A percentile compares a stretch with the other conserved stretches of the same genome.
Conservation (phyloP, 2,113 vertebrate genomes). For the Pseudopipra pipra region DNA sequence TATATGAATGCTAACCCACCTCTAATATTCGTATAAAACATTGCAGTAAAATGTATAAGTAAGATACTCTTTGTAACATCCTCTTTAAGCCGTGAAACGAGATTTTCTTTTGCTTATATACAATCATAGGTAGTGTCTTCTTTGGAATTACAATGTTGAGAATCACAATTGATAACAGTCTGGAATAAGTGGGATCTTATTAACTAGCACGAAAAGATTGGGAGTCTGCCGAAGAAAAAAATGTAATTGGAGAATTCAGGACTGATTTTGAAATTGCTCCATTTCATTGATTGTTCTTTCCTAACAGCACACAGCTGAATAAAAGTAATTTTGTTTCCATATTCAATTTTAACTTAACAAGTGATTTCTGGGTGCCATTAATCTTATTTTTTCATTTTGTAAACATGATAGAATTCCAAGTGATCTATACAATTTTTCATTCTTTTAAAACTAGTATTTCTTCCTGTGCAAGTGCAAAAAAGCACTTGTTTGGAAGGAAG, state of each 20-base stretch:
- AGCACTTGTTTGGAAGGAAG: background rate
- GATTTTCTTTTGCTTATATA: background rate
- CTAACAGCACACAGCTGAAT: background rate
- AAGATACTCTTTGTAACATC: background rate
- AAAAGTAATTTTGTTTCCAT: conserved; percentile 20
- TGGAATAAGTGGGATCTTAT: background rate
- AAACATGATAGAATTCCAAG: background rate
- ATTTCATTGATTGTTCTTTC: conserved; percentile 39
- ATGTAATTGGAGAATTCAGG: conserved; percentile 13
- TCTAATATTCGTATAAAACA: background rate
- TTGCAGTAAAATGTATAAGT: background rate
- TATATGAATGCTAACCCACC: background rate
- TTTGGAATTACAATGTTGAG: background rate
- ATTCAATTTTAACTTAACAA: conserved; percentile 22
- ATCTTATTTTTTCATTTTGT: background rate
- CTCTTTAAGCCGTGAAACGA: background rate
- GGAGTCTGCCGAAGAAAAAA: background rate
- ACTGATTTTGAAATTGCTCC: conserved; percentile 42
- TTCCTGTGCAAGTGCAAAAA: background rate
- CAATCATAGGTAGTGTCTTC: background rate
- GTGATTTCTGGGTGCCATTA: conserved; percentile 1
- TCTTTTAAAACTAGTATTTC: background rate
- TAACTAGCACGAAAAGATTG: background rate
- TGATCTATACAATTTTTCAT: background rate
- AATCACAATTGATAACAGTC: background rate